Evolutionary conservation across 2,797 vertebrate genomes (phyloP), one percentile per base, ranked within the genome.

Genomic region (Enteromius anoplus): DNA sequence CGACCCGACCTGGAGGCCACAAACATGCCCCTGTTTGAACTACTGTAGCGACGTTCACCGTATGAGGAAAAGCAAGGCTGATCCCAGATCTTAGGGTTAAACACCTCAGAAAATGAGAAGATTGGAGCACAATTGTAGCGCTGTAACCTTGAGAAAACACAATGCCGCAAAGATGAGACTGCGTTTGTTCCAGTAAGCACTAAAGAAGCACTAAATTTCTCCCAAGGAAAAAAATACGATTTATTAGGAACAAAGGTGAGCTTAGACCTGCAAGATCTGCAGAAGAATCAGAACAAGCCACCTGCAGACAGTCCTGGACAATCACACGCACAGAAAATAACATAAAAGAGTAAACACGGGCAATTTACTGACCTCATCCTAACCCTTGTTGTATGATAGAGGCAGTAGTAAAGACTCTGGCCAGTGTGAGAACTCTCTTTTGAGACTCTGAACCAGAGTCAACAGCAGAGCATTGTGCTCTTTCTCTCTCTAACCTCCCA

Each of bases 91-190:
- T 76, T 69, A 37, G 26, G 81, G 78, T 85, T 82, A 73, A 73
- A 73, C 32, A 14, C 45, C 42, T 62, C 40, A 34, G 21, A 81
- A 81, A 81, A 47, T 11, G 26, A 80, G 73, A 86, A 71, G 47
- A 82, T 82, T 68, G 40, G 58, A 78, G 66, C 17, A 42, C 62
- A 75, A 83, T 68, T 84, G 79, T 80, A 83, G 70, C 7, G 23
- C 81, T 70, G 68, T 51, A 66, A 86, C 86, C 82, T 82, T 84
- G 29, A 84, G 84, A 69, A 83, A 88, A 87, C 84, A 83, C 72
- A 58, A 42, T 58, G 69, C 49, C 58, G 64, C 62, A 53, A 79
- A 60, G 37, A 73, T 58, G 49, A 42, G 49, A 49, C 79, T 72
- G 37, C 82, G 65, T 72, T 76, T 55, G 80, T 58, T 49, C 70